Evolutionary conservation across 2,888 invertebrate species (phyloP).

Genomic region (Chrysolina haemoptera): DNA sequence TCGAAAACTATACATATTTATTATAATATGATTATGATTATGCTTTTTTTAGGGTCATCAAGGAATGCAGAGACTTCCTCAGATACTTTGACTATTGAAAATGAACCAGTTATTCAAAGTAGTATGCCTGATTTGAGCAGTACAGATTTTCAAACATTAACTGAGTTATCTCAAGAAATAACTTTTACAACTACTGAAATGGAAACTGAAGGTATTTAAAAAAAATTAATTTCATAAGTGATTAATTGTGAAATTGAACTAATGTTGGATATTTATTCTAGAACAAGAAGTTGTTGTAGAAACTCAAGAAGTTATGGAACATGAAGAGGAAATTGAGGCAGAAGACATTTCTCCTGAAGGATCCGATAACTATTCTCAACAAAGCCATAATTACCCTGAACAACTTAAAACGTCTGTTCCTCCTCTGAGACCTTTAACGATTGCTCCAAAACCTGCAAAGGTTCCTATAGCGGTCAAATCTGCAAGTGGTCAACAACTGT

Average conservation of each 20-base stretch:
- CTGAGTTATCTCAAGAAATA: slow-evolving; percentile 64
- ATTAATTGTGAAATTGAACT: neutral
- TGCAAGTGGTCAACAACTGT: slow-evolving; percentile 69
- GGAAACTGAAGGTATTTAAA: slow-evolving; percentile 61
- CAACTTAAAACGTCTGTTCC: slow-evolving; percentile 59
- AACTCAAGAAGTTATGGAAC: slow-evolving; percentile 56
- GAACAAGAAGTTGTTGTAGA: slow-evolving; percentile 57
- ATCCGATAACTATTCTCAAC: slow-evolving; percentile 65
- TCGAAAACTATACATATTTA: neutral
- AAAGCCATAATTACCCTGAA: slow-evolving; percentile 56
- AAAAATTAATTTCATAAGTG: neutral
- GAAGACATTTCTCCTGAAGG: slow-evolving; percentile 64
- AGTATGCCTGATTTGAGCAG: slow-evolving; percentile 59
- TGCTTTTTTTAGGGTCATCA: slow-evolving; percentile 55
- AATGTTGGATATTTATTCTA: slow-evolving; percentile 31
- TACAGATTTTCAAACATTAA: slow-evolving; percentile 63
- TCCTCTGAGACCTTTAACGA: slow-evolving; percentile 63
- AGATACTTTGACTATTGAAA: slow-evolving; percentile 60
- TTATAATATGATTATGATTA: too few species aligned
- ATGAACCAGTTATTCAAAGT: slow-evolving; percentile 54
- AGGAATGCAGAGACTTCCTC: slow-evolving; percentile 61
- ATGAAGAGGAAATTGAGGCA: slow-evolving; percentile 62
- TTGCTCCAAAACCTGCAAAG: slow-evolving; percentile 65
- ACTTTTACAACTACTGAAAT: slow-evolving; percentile 59
- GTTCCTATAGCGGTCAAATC: slow-evolving; percentile 66